A percentile compares a stretch with the other conserved stretches of the same genome.
These are phyloP conservation scores for Ara ararauna DNA, from an alignment of 2,797 vertebrate species.

Conservation along the genomic window DNA sequence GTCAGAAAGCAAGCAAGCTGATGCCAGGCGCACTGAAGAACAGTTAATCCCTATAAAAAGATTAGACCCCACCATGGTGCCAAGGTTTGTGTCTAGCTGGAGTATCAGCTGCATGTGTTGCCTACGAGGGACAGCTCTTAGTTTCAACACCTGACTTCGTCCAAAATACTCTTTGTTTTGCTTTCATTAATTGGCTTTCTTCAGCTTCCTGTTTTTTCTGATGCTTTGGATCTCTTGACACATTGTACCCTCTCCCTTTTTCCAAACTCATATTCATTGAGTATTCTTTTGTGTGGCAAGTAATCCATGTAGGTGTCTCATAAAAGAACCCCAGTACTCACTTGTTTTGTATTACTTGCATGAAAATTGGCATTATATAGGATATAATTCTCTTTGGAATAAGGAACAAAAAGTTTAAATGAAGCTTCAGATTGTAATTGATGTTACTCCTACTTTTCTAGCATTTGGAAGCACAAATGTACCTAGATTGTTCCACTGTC, in stretches of 20 bases:
- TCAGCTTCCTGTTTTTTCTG: conserved; percentile 2
- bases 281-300: conserved; percentile 23
- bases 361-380: conserved; percentile 48
- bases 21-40: conserved; percentile 22
- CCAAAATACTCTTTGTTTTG: conserved; percentile 52
- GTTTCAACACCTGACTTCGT: conserved; percentile 59
- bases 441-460: not conserved
- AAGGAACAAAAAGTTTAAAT: conserved; percentile 35
- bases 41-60: conserved; percentile 63
- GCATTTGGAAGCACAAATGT: not conserved
- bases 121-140: conserved; percentile 51
- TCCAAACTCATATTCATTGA: not conserved
- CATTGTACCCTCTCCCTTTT: not conserved
- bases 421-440: not conserved
- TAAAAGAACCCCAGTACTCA: conserved; percentile 10
- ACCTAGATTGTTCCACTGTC: not conserved
- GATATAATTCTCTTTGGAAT: conserved; percentile 27
- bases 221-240: conserved; percentile 29
- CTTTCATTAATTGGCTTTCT: conserved; percentile 49
- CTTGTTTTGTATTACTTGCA: conserved; percentile 17
- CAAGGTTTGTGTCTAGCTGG: conserved; percentile 39
- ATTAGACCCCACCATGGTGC: conserved; percentile 40
- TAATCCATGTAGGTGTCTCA: conserved; percentile 33
- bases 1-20: conserved; percentile 33
- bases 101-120: conserved; percentile 41